Evolutionary conservation across 2,797 vertebrate species (phyloP), one percentile per base, ranked within the genome.

Genomic region (Poecile montanus): DNA sequence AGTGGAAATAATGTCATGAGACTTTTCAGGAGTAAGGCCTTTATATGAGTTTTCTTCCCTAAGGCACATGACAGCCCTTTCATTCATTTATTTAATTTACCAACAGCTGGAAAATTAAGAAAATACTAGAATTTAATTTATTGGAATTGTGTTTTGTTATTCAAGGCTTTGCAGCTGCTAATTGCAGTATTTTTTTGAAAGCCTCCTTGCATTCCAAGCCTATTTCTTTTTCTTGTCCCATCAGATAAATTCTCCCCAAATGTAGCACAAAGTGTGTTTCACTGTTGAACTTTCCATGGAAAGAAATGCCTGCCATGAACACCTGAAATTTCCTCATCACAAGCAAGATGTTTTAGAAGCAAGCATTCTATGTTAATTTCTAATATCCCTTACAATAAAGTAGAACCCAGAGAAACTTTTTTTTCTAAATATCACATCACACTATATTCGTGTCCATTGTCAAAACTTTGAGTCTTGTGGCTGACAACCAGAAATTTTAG

Each of bases 21-120:
- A 13, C 8, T 15, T 61, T 89, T 85, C 56, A 85, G 26, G 26
- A 38, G 15, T 63, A 56, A 60, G 10, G 15, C 6, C 3, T 50
- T 25, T 8, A 3, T 47, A 44, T 10, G 0, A 62, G 22, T 63
- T 76, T 23, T 62, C 22, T 58, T 89, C 36, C 70, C 16, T 21
- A 56, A 73, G 17, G 36, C 2, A 7, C 7, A 42, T 2, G 20
- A 5, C 8, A 27, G 5, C 0, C 0, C 42, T 77, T 85, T 40
- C 5, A 45, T 50, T 77, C 62, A 67, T 62, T 88, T 58, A 63
- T 71, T 80, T 51, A 30, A 32, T 84, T 81, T 70, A 34, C 2
- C 14, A 26, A 60, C 47, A 85, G 30, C 13, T 85, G 63, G 13
- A 8, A 82, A 76, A 78, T 42, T 15, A 40, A 76, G 11, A 36